Evolutionary conservation across 2,888 invertebrate species (phyloP), one percentile per base, ranked within the genome.

Genomic region (Eutolmus rufibarbis): DNA sequence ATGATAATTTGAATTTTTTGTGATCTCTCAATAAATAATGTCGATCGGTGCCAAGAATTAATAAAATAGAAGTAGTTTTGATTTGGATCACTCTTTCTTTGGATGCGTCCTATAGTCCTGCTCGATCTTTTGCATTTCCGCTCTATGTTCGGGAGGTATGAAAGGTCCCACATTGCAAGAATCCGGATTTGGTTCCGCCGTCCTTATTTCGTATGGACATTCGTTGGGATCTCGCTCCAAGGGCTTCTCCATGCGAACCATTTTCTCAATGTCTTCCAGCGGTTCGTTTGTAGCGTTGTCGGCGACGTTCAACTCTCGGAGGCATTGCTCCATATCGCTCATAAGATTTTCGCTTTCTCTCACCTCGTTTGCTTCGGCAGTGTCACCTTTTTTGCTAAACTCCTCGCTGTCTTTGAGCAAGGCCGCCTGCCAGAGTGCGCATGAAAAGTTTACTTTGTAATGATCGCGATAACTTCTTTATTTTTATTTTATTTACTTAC

Each of bases 161-260:
- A 66, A 66, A n/a, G 66, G 66, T n/a, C 82, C 66, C n/a, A 9
- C 82, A 37, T 82, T 82, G 31, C 82, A 82, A 1, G 82, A 82
- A 34, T 82, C 82, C 19, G 23, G 82, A 12, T 34, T 34, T n/a
- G 8, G 82, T 34, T 66, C 23, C 0, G n/a, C 28, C 16, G 87
- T 87, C 74, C 16, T 40, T 0, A 87, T 56, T 74, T 88, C 56
- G n/a, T 81, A 85, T n/a, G 87, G 81, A 23, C 88, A 87, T 23
- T 23, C 78, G 8, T 85, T 79, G 31, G 57, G 28, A 14, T 76
- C 81, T 3, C 51, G 28, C 0, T 74, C 5, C 0, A 28, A 28
- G 28, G 43, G 85, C 66, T 82, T 82, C 43, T 85, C 85, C 12
- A 28, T 5, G 2, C 85, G 85, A 74, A 85, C 31, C 31, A 43